A percentile compares a stretch with the other conserved stretches of the same genome.
phyloP scores from a whole-genome alignment of 2,113 vertebrate genomes.

The Petroica traversi region DNA sequence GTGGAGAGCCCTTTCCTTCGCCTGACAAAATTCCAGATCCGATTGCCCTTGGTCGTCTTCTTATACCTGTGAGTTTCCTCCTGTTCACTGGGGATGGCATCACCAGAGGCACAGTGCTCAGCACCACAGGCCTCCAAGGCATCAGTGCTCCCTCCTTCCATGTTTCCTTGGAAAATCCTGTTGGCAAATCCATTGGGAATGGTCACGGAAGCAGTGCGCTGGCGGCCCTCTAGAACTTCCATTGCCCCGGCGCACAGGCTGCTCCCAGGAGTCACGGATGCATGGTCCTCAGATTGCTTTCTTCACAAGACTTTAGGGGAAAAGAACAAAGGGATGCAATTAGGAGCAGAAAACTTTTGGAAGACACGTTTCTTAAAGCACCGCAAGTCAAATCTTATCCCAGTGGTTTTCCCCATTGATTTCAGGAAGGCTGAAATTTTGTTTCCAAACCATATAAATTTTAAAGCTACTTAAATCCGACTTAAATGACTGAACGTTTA shows the following conservation, averaged over 20 bases:
- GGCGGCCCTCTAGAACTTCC: constrained; percentile 75
- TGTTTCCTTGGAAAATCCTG: constrained; percentile 78
- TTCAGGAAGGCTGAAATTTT: neutral
- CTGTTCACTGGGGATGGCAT: neutral
- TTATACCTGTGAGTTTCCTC: constrained; percentile 71
- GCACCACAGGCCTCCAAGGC: constrained; percentile 69
- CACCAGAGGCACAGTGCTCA: neutral
- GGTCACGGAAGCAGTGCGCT: constrained; percentile 43
- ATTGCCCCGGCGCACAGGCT: constrained; percentile 63
- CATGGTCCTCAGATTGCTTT: constrained; percentile 9
- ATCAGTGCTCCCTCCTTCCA: constrained; percentile 68
- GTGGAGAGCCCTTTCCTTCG: constrained; percentile 75
- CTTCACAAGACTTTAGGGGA: neutral
- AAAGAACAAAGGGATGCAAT: constrained; percentile 16
- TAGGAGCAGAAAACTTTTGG: neutral
- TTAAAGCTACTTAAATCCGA: neutral
- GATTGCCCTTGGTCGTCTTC: constrained; percentile 73
- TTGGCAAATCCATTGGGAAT: constrained; percentile 83
- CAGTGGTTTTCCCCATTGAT: neutral
- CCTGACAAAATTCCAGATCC: constrained; percentile 88
- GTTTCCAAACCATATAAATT: neutral
- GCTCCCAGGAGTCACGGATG: neutral
- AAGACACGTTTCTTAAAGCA: neutral
- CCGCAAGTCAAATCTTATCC: neutral
- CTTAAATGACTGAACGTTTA: neutral